Evolutionary conservation across 1,140 invertebrate species (phyloP), one percentile per base, ranked within the genome.

Genomic region (Heliconius himera): DNA sequence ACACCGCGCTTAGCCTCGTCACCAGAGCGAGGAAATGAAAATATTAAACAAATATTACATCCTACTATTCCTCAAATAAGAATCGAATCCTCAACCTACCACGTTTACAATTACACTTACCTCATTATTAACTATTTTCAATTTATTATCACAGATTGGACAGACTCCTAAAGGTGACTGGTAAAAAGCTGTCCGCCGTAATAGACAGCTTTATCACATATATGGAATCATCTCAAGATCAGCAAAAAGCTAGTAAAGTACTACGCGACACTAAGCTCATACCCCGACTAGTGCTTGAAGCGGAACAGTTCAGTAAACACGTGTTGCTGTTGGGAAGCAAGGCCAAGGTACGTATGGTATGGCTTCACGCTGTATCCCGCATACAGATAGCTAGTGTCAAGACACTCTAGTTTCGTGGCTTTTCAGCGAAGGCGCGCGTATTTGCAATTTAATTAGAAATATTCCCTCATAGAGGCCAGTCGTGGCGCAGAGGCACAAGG

Each of bases 291-390:
- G 91, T 96, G 77, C 95, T 95, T 54, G 95, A 95, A 82, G 95
- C 96, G 0, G 96, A 96, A 89, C 94, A 95, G 84, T 96, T 96
- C 83, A 94, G 94, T 66, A 95, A 95, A 82, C 94, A 94, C 73
- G 87, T 96, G 56, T 93, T 96, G 71, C 74, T 95, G 46, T 90
- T 96, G 26, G 93, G 95, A 3, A 95, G 95, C 54, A 96, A 96
- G 83, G 95, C 95, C 22, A 95, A 95, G 82, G 95, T 96, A 83
- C n/a, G 72, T 22, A 54, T 49, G n/a, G 33, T 36, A 8, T n/a
- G n/a, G 4, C 9, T 46, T 13, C 13, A 1, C 13, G 11, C 41
- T 46, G 11, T 46, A 46, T 46, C 11, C 13, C 41, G 13, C 41
- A 13, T 46, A 38, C 38, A 9, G 8, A 3, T 41, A 41, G 41